Conservation (phyloP, 2,888 invertebrate species). For the Himalopsyche anomala region DNA sequence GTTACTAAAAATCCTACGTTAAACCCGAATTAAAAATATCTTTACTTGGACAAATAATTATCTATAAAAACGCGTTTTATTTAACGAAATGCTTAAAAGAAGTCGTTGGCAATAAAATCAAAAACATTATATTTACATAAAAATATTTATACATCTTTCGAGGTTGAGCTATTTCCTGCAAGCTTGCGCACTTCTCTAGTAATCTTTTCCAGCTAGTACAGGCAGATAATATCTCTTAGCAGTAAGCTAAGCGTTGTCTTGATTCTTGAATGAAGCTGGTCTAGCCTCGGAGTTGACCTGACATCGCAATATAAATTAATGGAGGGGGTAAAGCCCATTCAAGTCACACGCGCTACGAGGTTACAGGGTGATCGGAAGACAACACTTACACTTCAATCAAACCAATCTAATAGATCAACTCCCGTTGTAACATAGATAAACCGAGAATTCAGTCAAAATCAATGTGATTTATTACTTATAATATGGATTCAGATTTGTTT, state of each 20-base stretch:
- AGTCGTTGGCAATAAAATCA: too few species aligned
- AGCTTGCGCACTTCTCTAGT: background rate
- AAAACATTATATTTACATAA: too few species aligned
- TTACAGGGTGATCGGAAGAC: background rate
- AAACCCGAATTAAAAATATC: too few species aligned
- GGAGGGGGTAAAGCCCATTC: conserved; percentile 31
- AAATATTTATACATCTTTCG: too few species aligned
- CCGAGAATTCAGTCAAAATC: too few species aligned
- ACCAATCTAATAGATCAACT: background rate
- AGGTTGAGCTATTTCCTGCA: background rate
- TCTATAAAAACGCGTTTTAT: too few species aligned
- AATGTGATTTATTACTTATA: too few species aligned
- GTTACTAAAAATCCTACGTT: too few species aligned
- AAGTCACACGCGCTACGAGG: conserved; percentile 29
- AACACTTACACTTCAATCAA: background rate
- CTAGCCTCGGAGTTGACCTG: conserved; percentile 32
- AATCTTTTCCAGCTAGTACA: background rate
- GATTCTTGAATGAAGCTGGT: conserved; percentile 40
- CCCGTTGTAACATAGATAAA: background rate
- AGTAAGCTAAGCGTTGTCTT: conserved; percentile 9
- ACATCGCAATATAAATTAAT: conserved; percentile 11
- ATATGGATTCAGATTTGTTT: too few species aligned
- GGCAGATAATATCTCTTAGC: background rate
- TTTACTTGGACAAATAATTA: too few species aligned
- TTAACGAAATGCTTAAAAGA: too few species aligned